A percentile compares a stretch with the other conserved stretches of the same genome.
Conservation (phyloP, 1,140 invertebrate genomes). For the Andrena cerasifolii region DNA sequence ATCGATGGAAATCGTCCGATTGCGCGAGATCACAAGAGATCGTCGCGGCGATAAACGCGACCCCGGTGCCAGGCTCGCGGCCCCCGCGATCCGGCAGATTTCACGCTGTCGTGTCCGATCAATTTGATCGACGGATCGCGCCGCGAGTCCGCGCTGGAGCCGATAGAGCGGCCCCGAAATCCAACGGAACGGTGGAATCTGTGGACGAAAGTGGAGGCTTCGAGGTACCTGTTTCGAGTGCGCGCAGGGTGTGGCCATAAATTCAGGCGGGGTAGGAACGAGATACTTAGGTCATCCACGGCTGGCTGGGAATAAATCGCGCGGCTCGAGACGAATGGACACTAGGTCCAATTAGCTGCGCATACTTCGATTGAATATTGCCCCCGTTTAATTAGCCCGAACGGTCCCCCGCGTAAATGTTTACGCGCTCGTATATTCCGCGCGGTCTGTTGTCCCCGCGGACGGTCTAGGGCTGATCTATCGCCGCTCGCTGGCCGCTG, state of each 20-base stretch:
- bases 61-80: background rate
- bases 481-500: background rate
- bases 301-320: slow-evolving; percentile 33
- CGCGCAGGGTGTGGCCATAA: slow-evolving; percentile 35
- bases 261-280: slow-evolving; percentile 37
- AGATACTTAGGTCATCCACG: slow-evolving; percentile 39
- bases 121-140: too few species aligned
- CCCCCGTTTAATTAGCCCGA: slow-evolving; percentile 28
- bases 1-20: slow-evolving; percentile 54
- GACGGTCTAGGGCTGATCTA: background rate
- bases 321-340: slow-evolving; percentile 13
- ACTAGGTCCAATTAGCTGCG: slow-evolving; percentile 45
- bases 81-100: background rate
- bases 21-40: slow-evolving; percentile 24
- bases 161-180: too few species aligned
- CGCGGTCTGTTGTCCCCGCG: background rate
- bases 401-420: slow-evolving; percentile 1
- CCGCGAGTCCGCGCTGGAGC: too few species aligned
- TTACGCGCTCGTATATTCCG: slow-evolving; percentile 3
- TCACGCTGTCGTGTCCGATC: background rate
- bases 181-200: slow-evolving; percentile 9
- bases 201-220: background rate
- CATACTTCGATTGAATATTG: slow-evolving; percentile 42
- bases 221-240: slow-evolving; percentile 30
- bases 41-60: slow-evolving; percentile 22